Percentiles rank a stretch among this genome's conserved stretches.
phyloP scores from a whole-genome alignment of 1,140 invertebrate genomes.

The Macrobrachium rosenbergii region DNA sequence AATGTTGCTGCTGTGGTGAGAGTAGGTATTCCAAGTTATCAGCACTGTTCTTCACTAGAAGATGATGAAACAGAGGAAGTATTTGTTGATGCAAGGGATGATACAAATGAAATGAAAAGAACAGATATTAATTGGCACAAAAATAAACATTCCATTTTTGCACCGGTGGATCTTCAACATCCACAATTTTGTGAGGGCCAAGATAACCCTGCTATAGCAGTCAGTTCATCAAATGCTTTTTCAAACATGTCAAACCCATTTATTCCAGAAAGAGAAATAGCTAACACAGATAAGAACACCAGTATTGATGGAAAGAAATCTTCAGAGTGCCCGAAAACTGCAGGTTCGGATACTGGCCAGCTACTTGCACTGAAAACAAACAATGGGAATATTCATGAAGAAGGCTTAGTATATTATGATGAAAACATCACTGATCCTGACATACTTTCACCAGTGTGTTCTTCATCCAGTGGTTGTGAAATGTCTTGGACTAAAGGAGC shows the following conservation, averaged over 20 bases:
- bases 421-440: conserved; percentile 50
- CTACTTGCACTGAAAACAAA: neutral
- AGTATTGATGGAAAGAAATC: too few relatives aligned
- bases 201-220: too few relatives aligned
- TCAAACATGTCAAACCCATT: too few relatives aligned
- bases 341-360: neutral
- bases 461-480: conserved; percentile 54
- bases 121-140: neutral
- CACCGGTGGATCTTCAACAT: neutral
- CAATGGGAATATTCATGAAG: conserved; percentile 16
- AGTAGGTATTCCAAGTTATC: conserved; percentile 8
- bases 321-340: too few relatives aligned
- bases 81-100: conserved; percentile 46
- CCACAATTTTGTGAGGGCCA: too few relatives aligned
- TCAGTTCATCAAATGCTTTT: too few relatives aligned
- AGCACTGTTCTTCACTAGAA: neutral
- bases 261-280: too few relatives aligned
- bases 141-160: too few relatives aligned
- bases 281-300: too few relatives aligned
- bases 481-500: conserved; percentile 45
- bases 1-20: conserved; percentile 37
- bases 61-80: conserved; percentile 50
- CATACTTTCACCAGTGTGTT: conserved; percentile 38
- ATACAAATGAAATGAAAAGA: neutral
- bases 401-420: conserved; percentile 48